Evolutionary conservation across 1,140 invertebrate species (phyloP), one percentile per base, ranked within the genome.

Genomic region (Heliconius himera): DNA sequence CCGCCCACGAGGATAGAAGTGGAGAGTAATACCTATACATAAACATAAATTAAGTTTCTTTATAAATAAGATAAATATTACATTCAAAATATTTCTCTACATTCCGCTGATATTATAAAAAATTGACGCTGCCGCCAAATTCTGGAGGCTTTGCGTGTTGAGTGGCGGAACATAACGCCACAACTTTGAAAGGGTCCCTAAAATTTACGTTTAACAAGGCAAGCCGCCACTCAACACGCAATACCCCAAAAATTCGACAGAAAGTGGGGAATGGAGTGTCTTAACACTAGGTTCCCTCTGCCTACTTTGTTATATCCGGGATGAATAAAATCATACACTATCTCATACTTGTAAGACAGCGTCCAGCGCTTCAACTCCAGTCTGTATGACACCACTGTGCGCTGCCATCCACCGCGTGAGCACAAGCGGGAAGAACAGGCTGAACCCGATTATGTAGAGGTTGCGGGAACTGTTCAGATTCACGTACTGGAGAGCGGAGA

Each of bases 1-100:
- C 98, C 98, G 1, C 97, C 98, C 3, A 98, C 96, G 73, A 98
- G 96, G 89, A 98, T 98, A 26, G 97, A 97, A 0, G 98, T 98
- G 26, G 97, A 97, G 22, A 98, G 94, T 60, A 99, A 90, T 20
- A 98, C 97, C 1, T 79, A 33, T n/a, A 74, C 18, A 29, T n/a
- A 29, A 33, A 36, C 0, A 56, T 16, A 66, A 66, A 26, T 26
- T 29, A 66, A 66, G 22, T 1, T 6, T 56, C n/a, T 29, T 13
- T 16, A 16, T 46, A 46, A 46, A 46, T 16, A 4, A 46, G 13
- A n/a, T n/a, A n/a, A n/a, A n/a, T n/a, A n/a, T n/a, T n/a, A n/a
- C n/a, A n/a, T n/a, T n/a, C n/a, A n/a, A n/a, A n/a, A n/a, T n/a
- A n/a, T n/a, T n/a, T n/a, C n/a, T n/a, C 41, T 1, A 46, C 3